phyloP scores from a whole-genome alignment of 2,888 invertebrate genomes.

The Caenorhabditis drosophilae region DNA sequence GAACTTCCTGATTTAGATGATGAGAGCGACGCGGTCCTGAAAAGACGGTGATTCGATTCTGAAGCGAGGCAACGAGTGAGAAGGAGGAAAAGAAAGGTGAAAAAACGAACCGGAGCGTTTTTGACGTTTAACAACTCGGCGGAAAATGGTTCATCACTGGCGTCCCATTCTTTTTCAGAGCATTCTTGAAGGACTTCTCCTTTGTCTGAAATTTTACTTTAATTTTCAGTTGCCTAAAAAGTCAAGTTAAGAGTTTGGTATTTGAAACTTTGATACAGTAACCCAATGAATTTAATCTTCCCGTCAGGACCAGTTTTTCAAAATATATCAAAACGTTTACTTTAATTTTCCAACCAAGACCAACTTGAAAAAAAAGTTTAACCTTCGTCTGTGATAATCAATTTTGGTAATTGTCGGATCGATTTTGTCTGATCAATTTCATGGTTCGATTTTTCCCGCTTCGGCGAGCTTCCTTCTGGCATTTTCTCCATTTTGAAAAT shows the following conservation, averaged over 20 bases:
- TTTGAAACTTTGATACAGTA: not conserved
- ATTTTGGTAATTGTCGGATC: not conserved
- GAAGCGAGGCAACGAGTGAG: not conserved
- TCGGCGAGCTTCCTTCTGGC: not conserved
- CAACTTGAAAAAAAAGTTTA: not conserved
- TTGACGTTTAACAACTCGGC: conserved; percentile 53
- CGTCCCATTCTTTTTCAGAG: conserved; percentile 49
- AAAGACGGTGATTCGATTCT: conserved; percentile 3
- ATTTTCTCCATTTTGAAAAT: not conserved
- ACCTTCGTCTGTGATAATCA: not conserved
- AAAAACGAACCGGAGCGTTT: conserved; percentile 41
- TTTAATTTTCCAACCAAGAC: not conserved
- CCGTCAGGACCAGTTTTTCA: too few relatives aligned
- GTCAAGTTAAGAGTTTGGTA: too few relatives aligned
- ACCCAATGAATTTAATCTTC: too few relatives aligned
- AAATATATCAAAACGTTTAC: too few relatives aligned
- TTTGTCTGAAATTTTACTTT: not conserved
- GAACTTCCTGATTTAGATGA: too few relatives aligned
- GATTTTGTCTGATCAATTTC: not conserved
- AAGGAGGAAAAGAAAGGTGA: not conserved
- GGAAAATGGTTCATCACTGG: conserved; percentile 49
- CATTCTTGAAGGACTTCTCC: conserved; percentile 45
- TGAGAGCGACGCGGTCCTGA: not conserved
- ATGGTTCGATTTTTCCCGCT: not conserved
- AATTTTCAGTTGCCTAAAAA: not conserved